Evolutionary conservation across 2,888 invertebrate genomes (phyloP), one percentile per base, ranked within the genome.

Genomic region (Heteromurus nitidus): DNA sequence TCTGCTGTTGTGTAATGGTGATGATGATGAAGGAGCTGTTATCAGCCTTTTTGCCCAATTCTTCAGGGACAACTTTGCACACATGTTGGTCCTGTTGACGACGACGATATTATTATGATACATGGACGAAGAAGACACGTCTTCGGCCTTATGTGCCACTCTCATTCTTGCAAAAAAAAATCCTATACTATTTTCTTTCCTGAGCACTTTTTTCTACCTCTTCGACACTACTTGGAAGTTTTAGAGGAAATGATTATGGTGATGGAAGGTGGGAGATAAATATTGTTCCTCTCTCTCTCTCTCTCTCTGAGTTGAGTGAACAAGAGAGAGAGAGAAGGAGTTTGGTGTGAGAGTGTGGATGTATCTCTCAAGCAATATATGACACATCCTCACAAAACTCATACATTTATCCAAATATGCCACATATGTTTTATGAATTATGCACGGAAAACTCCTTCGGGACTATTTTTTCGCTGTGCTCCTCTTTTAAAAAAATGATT

Each of bases 1-100:
- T 50, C 44, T 13, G 44, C 44, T 44, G 44, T 44, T n/a, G n/a
- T 36, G 36, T 74, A 53, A 22, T 80, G 73, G 60, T 68, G 80
- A 73, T 67, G 64, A 80, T 18, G 31, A 55, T 20, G 67, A 67
- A 30, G 13, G 26, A 73, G 58, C 42, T 65, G 26, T 75, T 60
- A 47, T 60, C 60, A 60, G 13, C 42, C 11, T 73, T 68, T 60
- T 74, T 62, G 11, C 50, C n/a, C 67, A 75, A 75, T 53, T 70
- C 81, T 70, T 81, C 70, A 75, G 81, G 81, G 81, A 81, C 81
- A 81, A 75, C 75, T 81, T 81, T 81, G 70, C 81, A 75, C 81
- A 70, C 70, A 81, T 80, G 80, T 80, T 73, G 72, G 60, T 69
- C 31, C 9, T 16, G 64, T 24, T 64, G 47, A 26, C 50, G 65